Evolutionary conservation across 2,888 invertebrate species (phyloP).

Genomic region (Brenthis hecate): DNA sequence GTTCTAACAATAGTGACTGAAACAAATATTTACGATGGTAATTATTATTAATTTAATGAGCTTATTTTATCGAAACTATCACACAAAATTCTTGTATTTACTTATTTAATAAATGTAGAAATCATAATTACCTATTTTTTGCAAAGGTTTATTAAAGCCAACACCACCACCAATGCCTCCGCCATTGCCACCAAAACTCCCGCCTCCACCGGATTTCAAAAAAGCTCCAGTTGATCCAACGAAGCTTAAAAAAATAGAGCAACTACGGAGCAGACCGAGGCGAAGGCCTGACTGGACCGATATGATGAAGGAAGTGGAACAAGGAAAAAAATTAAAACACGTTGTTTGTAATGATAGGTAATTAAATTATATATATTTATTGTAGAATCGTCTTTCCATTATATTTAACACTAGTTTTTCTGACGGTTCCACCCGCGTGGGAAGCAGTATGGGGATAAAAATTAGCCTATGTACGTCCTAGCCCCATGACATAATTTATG

Average conservation of each 20-base stretch:
- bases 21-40: conserved; percentile 45
- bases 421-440: too few species aligned
- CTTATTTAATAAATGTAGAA: background rate
- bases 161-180: conserved; percentile 86
- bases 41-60: background rate
- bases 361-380: background rate
- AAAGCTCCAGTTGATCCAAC: conserved; percentile 82
- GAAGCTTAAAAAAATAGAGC: conserved; percentile 87
- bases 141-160: conserved; percentile 72
- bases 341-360: conserved; percentile 93
- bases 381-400: too few species aligned
- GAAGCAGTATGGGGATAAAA: too few species aligned
- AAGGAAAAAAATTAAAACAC: conserved; percentile 89
- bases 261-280: conserved; percentile 88
- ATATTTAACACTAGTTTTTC: too few species aligned
- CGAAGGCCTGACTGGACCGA: conserved; percentile 93
- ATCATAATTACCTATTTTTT: conserved; percentile 6
- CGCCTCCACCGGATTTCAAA: conserved; percentile 82
- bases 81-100: too few species aligned
- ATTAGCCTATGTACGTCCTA: too few species aligned
- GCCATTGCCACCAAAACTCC: conserved; percentile 87
- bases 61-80: background rate
- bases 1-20: conserved; percentile 23
- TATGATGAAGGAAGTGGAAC: conserved; percentile 96
- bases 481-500: too few species aligned